Conservation (phyloP, 2,797 vertebrate species). For the Sphenodon punctatus region DNA sequence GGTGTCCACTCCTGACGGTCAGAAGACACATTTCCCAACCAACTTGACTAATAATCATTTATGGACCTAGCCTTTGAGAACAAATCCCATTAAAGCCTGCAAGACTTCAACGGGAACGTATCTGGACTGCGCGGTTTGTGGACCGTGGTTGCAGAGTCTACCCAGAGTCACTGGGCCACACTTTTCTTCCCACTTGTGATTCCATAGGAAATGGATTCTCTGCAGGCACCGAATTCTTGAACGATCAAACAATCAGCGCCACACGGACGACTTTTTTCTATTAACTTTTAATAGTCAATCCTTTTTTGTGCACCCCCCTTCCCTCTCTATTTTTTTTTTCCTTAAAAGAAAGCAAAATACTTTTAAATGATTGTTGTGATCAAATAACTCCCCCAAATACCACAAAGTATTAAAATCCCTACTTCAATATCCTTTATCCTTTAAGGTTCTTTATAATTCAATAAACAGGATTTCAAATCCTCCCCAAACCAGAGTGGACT, state of each 20-base stretch:
- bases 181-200: no score
- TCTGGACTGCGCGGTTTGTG: no score
- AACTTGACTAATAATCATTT: no score
- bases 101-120: no score
- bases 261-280: background rate
- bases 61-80: no score
- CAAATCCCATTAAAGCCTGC: no score
- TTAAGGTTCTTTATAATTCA: conserved; percentile 90
- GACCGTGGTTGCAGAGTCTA: no score
- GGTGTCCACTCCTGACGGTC: no score
- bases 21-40: no score
- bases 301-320: background rate
- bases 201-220: background rate
- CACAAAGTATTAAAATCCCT: conserved; percentile 81
- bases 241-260: rapidly evolving
- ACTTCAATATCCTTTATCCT: conserved; percentile 85
- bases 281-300: background rate
- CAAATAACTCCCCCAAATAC: conserved; percentile 78
- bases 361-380: conserved; percentile 78
- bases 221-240: rapidly evolving
- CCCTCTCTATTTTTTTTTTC: background rate
- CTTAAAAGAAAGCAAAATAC: background rate
- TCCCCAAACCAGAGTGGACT: conserved; percentile 70
- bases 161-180: no score
- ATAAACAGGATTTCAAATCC: conserved; percentile 86